Percentiles rank a stretch among this genome's conserved stretches.
Conservation (phyloP, 2,113 vertebrate species). For the Eurypyga helias region DNA sequence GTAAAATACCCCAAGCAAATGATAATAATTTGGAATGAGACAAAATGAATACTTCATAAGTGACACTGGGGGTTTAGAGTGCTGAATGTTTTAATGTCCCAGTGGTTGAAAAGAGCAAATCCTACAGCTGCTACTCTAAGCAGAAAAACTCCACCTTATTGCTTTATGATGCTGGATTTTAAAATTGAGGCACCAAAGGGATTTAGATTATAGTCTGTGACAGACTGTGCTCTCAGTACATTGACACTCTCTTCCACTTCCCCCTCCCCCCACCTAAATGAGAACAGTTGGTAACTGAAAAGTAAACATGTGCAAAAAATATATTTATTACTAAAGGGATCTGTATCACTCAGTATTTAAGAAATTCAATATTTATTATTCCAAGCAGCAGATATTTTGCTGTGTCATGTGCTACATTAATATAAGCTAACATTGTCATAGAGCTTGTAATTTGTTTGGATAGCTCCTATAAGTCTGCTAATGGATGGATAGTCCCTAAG, state of each 20-base stretch:
- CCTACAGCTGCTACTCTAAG: conserved; percentile 43
- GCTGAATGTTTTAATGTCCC: conserved; percentile 32
- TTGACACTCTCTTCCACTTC: not conserved
- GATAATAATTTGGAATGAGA: conserved; percentile 43
- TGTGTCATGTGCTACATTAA: not conserved
- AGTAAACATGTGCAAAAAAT: conserved; percentile 36
- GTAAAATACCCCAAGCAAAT: conserved; percentile 59
- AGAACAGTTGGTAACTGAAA: conserved; percentile 26
- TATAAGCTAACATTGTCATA: not conserved
- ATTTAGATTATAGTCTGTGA: conserved; percentile 46
- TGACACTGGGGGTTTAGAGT: conserved; percentile 1
- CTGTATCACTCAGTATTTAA: not conserved
- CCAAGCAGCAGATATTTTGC: not conserved
- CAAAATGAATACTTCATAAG: conserved; percentile 52
- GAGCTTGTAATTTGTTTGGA: not conserved
- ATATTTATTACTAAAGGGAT: not conserved
- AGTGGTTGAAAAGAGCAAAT: conserved; percentile 58
- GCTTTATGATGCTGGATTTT: conserved; percentile 35
- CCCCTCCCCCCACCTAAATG: not conserved
- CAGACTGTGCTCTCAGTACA: conserved; percentile 26
- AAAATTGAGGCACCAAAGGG: conserved; percentile 32
- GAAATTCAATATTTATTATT: not conserved
- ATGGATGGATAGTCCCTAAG: not conserved
- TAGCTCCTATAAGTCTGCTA: not conserved
- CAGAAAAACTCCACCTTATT: conserved; percentile 34